These are phyloP conservation scores for Tipula vernalis DNA, from an alignment of 2,888 invertebrate species.

Conservation along the genomic window DNA sequence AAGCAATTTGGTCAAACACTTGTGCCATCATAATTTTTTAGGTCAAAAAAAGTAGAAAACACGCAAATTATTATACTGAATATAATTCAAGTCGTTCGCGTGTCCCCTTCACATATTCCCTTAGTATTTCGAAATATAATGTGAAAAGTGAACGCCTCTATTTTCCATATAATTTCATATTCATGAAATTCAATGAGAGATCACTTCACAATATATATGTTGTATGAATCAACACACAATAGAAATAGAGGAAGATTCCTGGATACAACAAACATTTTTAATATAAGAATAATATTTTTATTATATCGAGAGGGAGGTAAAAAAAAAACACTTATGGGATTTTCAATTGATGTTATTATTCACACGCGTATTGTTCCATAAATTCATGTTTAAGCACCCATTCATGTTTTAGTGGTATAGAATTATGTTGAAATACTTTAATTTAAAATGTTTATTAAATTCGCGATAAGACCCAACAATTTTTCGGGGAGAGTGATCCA, in stretches of 20 bases:
- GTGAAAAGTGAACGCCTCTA: background rate
- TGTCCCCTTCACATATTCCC: background rate
- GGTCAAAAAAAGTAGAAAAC: background rate
- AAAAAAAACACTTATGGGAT: background rate
- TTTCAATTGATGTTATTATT: background rate
- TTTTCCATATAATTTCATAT: background rate
- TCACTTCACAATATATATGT: background rate
- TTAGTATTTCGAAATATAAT: background rate
- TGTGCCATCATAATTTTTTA: background rate
- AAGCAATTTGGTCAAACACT: background rate
- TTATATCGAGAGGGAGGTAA: background rate
- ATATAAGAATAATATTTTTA: background rate
- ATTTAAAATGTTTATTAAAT: background rate
- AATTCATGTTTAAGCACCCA: background rate
- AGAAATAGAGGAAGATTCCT: background rate
- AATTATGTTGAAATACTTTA: background rate
- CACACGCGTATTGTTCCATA: background rate
- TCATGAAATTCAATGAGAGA: background rate
- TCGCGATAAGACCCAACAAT: background rate
- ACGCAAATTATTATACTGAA: background rate
- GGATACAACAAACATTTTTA: background rate
- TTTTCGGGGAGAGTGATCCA: background rate
- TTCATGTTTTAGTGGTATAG: background rate
- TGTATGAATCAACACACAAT: background rate
- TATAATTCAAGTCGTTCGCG: conserved; percentile 9